These are phyloP conservation scores for Ochlodes sylvanus DNA, from an alignment of 2,888 invertebrate genomes.

Conservation along the genomic window DNA sequence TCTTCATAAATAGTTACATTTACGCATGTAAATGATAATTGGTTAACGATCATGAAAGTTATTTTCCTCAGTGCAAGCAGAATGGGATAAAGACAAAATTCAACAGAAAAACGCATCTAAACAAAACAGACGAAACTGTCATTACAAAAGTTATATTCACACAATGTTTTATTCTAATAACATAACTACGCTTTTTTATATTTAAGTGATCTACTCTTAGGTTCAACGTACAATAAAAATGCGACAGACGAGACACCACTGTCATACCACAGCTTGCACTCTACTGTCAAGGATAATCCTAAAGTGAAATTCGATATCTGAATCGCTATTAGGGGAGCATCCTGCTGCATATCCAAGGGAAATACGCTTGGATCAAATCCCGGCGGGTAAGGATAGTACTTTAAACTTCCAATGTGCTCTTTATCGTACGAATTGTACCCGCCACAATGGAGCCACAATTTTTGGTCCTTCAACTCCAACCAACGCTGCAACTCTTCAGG, in stretches of 20 bases:
- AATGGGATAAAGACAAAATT: no score
- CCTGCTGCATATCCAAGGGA: conserved; percentile 53
- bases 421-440: conserved; percentile 69
- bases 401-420: conserved; percentile 68
- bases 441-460: conserved; percentile 67
- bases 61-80: no score
- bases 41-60: no score
- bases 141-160: conserved; percentile 29
- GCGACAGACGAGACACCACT: conserved; percentile 59
- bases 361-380: conserved; percentile 65
- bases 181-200: conserved; percentile 7
- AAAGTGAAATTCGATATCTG: conserved; percentile 69
- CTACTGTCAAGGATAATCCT: conserved; percentile 65
- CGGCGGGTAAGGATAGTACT: conserved; percentile 73
- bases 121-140: no score
- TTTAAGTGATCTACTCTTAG: conserved; percentile 44
- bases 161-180: conserved; percentile 7
- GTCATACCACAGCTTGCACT: conserved; percentile 73
- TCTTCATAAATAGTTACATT: no score
- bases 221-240: conserved; percentile 68
- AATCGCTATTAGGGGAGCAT: conserved; percentile 65
- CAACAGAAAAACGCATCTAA: no score
- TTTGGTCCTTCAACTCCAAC: conserved; percentile 56
- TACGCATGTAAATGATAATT: no score
- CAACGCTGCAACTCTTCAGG: conserved; percentile 61